Conservation (phyloP, 2,113 vertebrate genomes). For the Cariama cristata region DNA sequence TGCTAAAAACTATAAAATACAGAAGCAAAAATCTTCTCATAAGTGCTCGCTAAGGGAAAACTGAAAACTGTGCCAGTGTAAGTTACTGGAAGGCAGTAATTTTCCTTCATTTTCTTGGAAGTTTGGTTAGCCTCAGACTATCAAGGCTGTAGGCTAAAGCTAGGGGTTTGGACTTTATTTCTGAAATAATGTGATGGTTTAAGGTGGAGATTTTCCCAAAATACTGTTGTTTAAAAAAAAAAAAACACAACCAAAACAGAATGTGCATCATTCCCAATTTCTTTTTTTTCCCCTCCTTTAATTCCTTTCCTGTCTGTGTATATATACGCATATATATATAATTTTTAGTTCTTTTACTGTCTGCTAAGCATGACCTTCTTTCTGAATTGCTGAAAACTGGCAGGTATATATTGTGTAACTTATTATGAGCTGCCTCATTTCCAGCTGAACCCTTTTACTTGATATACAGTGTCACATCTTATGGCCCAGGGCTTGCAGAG, state of each 20-base stretch:
- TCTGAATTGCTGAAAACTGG: background rate
- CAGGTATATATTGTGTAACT: no score
- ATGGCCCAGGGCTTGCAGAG: accelerated
- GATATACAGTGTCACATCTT: background rate
- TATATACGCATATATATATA: no score
- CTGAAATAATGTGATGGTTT: background rate
- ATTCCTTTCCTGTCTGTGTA: background rate
- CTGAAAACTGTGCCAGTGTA: background rate
- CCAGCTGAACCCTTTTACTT: background rate
- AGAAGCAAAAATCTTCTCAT: background rate
- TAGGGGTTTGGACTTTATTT: background rate
- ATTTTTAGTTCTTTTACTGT: background rate
- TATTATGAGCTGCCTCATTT: background rate
- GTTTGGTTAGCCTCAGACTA: background rate
- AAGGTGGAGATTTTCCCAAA: constrained; percentile 4
- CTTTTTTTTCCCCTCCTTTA: background rate
- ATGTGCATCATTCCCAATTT: accelerated
- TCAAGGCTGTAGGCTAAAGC: background rate
- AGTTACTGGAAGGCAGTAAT: constrained; percentile 26
- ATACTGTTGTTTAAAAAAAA: background rate
- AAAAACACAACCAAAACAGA: background rate
- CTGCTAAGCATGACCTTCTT: background rate
- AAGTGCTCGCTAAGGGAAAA: background rate
- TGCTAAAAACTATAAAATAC: background rate
- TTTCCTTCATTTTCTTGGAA: constrained; percentile 25